phyloP scores from a whole-genome alignment of 2,113 vertebrate species.

The Pithys albifrons region DNA sequence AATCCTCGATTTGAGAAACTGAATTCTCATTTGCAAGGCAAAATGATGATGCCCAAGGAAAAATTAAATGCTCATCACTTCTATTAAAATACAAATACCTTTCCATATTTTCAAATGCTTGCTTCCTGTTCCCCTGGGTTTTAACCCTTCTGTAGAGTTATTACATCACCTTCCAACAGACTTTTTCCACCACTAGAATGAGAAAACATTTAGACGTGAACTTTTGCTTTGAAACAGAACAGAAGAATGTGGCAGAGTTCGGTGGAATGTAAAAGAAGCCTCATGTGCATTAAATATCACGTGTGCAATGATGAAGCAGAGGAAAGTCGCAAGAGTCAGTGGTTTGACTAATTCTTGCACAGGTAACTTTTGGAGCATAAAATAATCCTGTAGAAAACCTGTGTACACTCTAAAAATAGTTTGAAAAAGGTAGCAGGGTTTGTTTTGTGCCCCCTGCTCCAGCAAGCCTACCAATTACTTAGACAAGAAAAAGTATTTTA shows the following conservation, averaged over 20 bases:
- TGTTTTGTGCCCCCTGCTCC: accelerated
- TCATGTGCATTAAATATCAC: not conserved
- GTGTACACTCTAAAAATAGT: not conserved
- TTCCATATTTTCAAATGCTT: not conserved
- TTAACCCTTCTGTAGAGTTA: not conserved
- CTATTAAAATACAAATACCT: not conserved
- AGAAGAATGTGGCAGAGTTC: not conserved
- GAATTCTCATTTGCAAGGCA: constrained; percentile 1
- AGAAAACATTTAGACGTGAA: constrained; percentile 10
- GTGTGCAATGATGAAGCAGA: not conserved
- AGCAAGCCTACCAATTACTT: not conserved
- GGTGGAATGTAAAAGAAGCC: not conserved
- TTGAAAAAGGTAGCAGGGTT: not conserved
- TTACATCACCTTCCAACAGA: not conserved
- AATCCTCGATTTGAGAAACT: not conserved
- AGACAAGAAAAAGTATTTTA: not conserved
- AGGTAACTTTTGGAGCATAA: not conserved
- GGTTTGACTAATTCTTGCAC: not conserved
- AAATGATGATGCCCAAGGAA: not conserved
- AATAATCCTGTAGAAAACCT: not conserved
- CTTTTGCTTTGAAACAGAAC: constrained; percentile 1
- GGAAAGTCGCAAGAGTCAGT: not conserved
- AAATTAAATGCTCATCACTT: not conserved
- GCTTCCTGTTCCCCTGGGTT: not conserved
- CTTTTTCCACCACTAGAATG: not conserved